Evolutionary conservation across 1,140 invertebrate genomes (phyloP).

Genomic region (Microplitis mediator): DNA sequence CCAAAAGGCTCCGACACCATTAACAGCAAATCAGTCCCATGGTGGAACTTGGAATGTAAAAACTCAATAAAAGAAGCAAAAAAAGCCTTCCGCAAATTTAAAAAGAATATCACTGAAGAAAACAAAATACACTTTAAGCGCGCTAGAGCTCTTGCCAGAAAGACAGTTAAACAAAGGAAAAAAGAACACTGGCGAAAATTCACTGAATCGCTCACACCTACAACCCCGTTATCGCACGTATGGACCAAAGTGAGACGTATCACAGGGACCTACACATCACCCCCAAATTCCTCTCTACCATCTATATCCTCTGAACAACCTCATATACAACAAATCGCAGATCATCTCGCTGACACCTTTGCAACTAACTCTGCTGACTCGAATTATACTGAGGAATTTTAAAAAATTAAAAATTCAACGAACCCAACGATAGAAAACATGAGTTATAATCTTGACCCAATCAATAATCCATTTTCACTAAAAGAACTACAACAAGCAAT

Average conservation of each 20-base stretch:
- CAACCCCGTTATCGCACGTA: not conserved
- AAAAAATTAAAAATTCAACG: slow-evolving; percentile 9
- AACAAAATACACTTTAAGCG: slow-evolving; percentile 39
- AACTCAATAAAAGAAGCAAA: slow-evolving; percentile 38
- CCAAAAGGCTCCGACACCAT: slow-evolving; percentile 34
- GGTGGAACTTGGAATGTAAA: slow-evolving; percentile 47
- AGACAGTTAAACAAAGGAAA: slow-evolving; percentile 24
- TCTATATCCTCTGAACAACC: not conserved
- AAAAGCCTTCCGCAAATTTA: slow-evolving; percentile 38
- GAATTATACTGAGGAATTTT: slow-evolving; percentile 34
- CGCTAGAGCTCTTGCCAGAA: slow-evolving; percentile 27
- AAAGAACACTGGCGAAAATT: slow-evolving; percentile 21
- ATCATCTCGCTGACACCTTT: slow-evolving; percentile 39
- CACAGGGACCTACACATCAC: not conserved
- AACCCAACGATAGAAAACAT: not conserved
- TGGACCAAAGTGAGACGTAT: slow-evolving; percentile 30
- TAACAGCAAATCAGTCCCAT: slow-evolving; percentile 36
- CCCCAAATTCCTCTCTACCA: not conserved
- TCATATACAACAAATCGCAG: slow-evolving; percentile 27
- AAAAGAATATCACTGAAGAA: slow-evolving; percentile 37
- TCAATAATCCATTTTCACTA: not conserved
- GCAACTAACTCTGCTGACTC: slow-evolving; percentile 39
- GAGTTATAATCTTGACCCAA: not conserved
- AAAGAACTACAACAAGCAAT: slow-evolving; percentile 13
- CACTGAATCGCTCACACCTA: slow-evolving; percentile 2